phyloP scores from a whole-genome alignment of 2,797 vertebrate species.

The Enteromius argenteus region DNA sequence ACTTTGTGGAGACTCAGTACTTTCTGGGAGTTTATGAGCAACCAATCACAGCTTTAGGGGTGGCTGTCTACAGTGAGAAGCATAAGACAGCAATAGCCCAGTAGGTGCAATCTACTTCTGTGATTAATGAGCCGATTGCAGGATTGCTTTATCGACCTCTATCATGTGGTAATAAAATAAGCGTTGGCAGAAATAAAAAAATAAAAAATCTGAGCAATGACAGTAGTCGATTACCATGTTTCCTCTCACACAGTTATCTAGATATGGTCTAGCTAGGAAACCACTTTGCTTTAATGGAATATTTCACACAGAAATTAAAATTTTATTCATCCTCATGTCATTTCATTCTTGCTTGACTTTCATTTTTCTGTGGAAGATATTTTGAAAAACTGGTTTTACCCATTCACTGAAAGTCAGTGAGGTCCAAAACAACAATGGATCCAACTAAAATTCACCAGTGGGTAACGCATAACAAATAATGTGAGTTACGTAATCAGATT shows the following conservation, averaged over 20 bases:
- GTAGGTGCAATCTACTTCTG: slow-evolving; percentile 32
- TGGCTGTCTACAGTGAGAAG: slow-evolving; percentile 8
- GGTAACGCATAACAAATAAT: too few relatives aligned
- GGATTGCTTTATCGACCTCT: slow-evolving; percentile 41
- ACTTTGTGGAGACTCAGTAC: neutral
- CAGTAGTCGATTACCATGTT: neutral
- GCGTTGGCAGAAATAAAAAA: slow-evolving; percentile 41
- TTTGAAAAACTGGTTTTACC: neutral
- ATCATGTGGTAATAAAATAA: slow-evolving; percentile 41
- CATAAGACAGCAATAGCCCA: slow-evolving; percentile 9
- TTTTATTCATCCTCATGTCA: neutral
- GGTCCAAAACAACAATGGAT: neutral
- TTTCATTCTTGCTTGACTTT: neutral
- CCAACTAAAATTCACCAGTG: neutral
- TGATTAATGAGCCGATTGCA: slow-evolving; percentile 46
- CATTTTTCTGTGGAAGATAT: neutral
- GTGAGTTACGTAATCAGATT: too few relatives aligned
- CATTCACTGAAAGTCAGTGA: neutral
- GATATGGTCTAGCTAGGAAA: neutral
- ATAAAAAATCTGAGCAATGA: neutral
- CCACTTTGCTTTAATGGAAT: neutral
- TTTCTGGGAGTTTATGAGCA: slow-evolving; percentile 23
- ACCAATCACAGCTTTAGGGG: slow-evolving; percentile 23
- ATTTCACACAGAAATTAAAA: neutral
- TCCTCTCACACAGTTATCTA: neutral